Conservation (phyloP, 2,888 invertebrate genomes). For the Balanococcus diminutus region DNA sequence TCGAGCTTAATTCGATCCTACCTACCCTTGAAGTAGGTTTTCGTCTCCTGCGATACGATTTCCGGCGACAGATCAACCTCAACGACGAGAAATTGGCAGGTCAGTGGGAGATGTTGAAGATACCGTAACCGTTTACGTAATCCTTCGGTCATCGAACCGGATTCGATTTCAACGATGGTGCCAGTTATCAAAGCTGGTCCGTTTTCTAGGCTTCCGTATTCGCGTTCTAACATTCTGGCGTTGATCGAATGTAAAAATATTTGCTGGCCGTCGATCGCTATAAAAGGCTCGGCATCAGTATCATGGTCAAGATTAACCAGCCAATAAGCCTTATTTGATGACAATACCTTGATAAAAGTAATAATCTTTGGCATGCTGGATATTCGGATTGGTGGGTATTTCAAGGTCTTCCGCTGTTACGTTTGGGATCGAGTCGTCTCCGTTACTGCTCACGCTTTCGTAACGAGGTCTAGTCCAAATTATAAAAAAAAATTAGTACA, state of each 20-base stretch:
- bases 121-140: slow-evolving; percentile 76
- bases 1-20: neutral
- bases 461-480: slow-evolving; percentile 57
- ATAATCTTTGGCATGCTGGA: slow-evolving; percentile 66
- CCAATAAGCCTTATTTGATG: neutral
- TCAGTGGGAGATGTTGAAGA: slow-evolving; percentile 85
- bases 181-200: slow-evolving; percentile 78
- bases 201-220: slow-evolving; percentile 80
- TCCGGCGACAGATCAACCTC: slow-evolving; percentile 73
- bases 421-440: slow-evolving; percentile 35
- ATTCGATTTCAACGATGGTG: slow-evolving; percentile 84
- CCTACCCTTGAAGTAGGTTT: slow-evolving; percentile 42
- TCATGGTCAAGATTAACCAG: neutral
- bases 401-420: slow-evolving; percentile 61
- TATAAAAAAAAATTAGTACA: neutral
- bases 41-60: slow-evolving; percentile 12
- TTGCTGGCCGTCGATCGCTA: slow-evolving; percentile 78
- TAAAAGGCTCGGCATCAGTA: neutral
- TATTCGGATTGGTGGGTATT: slow-evolving; percentile 59
- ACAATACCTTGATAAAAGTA: slow-evolving; percentile 81
- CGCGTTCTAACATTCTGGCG: slow-evolving; percentile 83
- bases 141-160: slow-evolving; percentile 83
- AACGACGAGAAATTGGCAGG: slow-evolving; percentile 87
- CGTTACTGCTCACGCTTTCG: slow-evolving; percentile 60
- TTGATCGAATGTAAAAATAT: slow-evolving; percentile 90